A percentile compares a stretch with the other conserved stretches of the same genome.
Conservation (phyloP, 2,113 vertebrate species). For the Ctenodactylus gundi region DNA sequence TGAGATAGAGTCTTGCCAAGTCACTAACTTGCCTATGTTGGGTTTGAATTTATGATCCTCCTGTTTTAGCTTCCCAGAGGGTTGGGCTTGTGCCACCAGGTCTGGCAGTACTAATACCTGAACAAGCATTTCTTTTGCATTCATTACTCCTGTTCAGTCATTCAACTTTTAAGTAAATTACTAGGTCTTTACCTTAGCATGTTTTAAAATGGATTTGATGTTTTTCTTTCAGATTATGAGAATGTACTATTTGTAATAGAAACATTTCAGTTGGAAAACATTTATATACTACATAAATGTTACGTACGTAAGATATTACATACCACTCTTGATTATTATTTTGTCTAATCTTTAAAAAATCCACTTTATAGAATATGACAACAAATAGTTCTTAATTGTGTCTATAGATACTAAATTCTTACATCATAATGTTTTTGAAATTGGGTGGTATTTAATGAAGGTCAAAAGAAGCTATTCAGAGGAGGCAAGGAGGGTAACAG, state of each 20-base stretch:
- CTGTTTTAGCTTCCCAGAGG: too few relatives aligned
- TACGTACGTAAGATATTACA: not conserved
- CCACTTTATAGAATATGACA: not conserved
- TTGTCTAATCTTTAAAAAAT: constrained; percentile 18
- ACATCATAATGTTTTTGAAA: constrained; percentile 15
- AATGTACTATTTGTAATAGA: not conserved
- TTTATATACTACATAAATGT: not conserved
- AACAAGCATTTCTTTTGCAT: not conserved
- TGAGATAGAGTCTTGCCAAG: too few relatives aligned
- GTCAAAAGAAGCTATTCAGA: not conserved
- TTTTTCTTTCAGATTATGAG: not conserved
- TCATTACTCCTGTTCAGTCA: not conserved
- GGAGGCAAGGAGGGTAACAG: not conserved
- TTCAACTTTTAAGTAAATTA: not conserved
- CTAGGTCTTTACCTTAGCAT: not conserved
- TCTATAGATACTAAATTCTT: not conserved
- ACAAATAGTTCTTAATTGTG: constrained; percentile 31
- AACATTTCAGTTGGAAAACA: not conserved
- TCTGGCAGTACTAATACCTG: not conserved
- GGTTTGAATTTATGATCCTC: too few relatives aligned
- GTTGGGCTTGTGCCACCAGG: too few relatives aligned
- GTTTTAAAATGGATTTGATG: not conserved
- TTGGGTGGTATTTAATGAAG: not conserved
- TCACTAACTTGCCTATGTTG: too few relatives aligned
- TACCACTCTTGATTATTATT: not conserved